Conservation (phyloP, 2,888 invertebrate species). For the Oeneis ivallda region DNA sequence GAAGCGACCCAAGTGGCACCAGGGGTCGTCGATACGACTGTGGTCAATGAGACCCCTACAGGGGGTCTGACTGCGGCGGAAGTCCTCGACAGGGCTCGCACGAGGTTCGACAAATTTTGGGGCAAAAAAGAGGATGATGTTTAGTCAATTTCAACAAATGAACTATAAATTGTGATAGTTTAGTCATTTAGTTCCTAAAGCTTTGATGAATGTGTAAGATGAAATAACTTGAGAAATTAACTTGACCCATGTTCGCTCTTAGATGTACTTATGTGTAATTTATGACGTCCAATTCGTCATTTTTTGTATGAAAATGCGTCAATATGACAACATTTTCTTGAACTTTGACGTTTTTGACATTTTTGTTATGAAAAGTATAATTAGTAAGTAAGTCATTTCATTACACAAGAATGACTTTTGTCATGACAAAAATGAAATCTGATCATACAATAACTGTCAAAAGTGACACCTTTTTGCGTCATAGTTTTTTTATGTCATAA, state of each 20-base stretch:
- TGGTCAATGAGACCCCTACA: conserved; percentile 69
- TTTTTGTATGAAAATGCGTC: no score
- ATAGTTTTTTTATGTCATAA: no score
- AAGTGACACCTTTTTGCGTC: no score
- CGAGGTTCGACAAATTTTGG: conserved; percentile 93
- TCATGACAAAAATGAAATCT: background rate
- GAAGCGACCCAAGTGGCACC: conserved; percentile 79
- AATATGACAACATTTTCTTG: no score
- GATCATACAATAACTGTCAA: background rate
- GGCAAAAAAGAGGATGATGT: conserved; percentile 85
- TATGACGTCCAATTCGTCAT: no score
- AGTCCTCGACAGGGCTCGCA: conserved; percentile 90
- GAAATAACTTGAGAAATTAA: background rate
- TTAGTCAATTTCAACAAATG: conserved; percentile 52
- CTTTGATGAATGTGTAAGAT: background rate
- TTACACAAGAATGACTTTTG: background rate
- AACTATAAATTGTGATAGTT: conserved; percentile 53
- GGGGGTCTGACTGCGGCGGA: conserved; percentile 85
- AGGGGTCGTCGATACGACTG: conserved; percentile 80
- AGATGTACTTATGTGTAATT: no score
- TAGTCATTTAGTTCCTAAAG: conserved; percentile 9
- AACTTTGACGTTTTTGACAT: background rate
- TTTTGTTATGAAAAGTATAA: background rate
- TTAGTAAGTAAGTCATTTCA: background rate
- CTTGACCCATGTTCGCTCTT: no score